phyloP scores from a whole-genome alignment of 2,113 vertebrate species.

The Vicugna pacos region DNA sequence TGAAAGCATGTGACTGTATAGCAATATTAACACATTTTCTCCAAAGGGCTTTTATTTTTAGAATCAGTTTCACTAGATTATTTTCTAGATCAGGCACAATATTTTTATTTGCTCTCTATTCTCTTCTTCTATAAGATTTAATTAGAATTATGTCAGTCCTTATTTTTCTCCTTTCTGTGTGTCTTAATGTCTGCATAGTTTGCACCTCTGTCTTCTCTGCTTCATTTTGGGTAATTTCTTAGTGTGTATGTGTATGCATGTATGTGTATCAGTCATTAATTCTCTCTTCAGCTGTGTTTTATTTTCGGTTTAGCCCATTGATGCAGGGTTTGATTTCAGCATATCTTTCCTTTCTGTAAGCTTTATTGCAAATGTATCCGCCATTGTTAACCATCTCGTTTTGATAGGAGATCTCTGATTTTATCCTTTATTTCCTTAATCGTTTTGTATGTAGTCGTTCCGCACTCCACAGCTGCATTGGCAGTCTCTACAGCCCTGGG shows the following conservation, averaged over 20 bases:
- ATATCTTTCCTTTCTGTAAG: not conserved
- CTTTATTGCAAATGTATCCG: not conserved
- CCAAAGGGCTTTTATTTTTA: not conserved
- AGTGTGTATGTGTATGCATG: not conserved
- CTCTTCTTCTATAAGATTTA: conserved; percentile 13
- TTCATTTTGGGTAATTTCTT: not conserved
- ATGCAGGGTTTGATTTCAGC: not conserved
- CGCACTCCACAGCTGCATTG: not conserved
- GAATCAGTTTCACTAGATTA: not conserved
- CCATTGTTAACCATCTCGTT: not conserved
- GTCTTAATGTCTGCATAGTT: not conserved
- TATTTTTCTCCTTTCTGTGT: not conserved
- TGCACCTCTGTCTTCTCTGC: not conserved
- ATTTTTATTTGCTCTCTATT: not conserved
- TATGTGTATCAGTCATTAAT: not conserved
- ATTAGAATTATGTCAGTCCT: not conserved
- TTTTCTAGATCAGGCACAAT: not conserved
- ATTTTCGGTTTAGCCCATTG: not conserved
- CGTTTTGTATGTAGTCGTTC: not conserved
- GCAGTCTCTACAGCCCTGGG: not conserved
- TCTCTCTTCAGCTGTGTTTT: not conserved
- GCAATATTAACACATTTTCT: not conserved
- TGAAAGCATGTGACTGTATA: not conserved
- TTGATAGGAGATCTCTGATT: not conserved
- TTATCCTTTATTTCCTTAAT: not conserved